Evolutionary conservation across 2,888 invertebrate genomes (phyloP).

Genomic region (Polyploca ridens): DNA sequence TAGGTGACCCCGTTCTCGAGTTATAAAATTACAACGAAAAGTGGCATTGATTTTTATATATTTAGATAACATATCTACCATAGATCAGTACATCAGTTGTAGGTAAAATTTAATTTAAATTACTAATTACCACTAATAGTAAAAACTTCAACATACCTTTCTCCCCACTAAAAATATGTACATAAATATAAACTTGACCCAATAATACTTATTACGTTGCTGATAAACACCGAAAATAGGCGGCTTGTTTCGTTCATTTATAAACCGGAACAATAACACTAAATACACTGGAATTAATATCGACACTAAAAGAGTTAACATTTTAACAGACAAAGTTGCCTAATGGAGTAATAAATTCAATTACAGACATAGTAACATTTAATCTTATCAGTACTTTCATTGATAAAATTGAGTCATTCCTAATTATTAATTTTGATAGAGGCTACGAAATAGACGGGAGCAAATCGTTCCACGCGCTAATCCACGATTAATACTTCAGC

Average conservation of each 20-base stretch:
- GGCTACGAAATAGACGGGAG: background rate
- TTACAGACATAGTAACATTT: background rate
- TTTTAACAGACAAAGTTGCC: background rate
- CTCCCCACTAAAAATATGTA: constrained; percentile 65
- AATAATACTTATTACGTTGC: constrained; percentile 76
- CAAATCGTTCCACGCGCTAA: no score
- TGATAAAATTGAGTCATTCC: constrained; percentile 1
- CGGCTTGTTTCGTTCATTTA: constrained; percentile 61
- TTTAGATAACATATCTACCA: no score
- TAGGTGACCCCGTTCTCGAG: no score
- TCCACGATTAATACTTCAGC: no score
- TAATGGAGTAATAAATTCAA: background rate
- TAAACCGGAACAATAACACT: constrained; percentile 58
- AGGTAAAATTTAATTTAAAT: no score
- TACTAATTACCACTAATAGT: background rate
- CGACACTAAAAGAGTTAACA: constrained; percentile 41
- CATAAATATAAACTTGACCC: constrained; percentile 78
- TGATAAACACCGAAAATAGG: constrained; percentile 82
- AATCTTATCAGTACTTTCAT: constrained; percentile 3
- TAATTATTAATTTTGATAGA: background rate
- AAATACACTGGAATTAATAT: constrained; percentile 50
- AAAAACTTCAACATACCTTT: constrained; percentile 66
- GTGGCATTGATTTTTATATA: no score
- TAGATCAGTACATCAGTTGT: no score
- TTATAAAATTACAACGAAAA: no score